These are phyloP conservation scores for Poecilia picta DNA, from an alignment of 2,797 vertebrate species.

Conservation along the genomic window DNA sequence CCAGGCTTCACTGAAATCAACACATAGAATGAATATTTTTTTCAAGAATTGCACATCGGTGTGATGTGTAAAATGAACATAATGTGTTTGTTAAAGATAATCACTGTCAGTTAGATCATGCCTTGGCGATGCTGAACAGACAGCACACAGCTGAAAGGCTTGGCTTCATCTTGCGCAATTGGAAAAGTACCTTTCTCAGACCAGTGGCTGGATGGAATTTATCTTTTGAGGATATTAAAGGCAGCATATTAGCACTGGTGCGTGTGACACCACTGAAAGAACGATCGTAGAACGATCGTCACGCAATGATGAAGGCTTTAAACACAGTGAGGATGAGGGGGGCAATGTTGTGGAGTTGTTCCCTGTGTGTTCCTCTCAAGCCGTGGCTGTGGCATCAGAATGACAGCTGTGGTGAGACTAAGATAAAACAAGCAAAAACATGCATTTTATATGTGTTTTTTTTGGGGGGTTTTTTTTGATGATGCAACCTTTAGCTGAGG, in stretches of 20 bases:
- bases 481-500: conserved; percentile 6
- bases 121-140: conserved; percentile 42
- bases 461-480: background rate
- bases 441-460: conserved; percentile 1
- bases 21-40: background rate
- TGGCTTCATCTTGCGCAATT: conserved; percentile 54
- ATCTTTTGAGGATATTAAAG: conserved; percentile 77
- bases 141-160: conserved; percentile 44
- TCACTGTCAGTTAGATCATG: conserved; percentile 46
- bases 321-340: conserved; percentile 37
- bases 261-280: conserved; percentile 58
- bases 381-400: conserved; percentile 11
- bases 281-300: conserved; percentile 52
- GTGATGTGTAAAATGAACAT: conserved; percentile 7
- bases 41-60: conserved; percentile 5
- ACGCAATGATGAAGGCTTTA: conserved; percentile 57
- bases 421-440: background rate
- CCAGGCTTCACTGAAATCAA: conserved; percentile 1
- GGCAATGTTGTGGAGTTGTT: conserved; percentile 20
- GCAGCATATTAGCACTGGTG: conserved; percentile 72
- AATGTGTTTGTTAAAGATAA: conserved; percentile 29
- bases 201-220: conserved; percentile 76
- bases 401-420: conserved; percentile 13
- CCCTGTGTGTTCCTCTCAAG: conserved; percentile 17
- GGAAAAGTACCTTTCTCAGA: conserved; percentile 73